Evolutionary conservation across 2,113 vertebrate genomes (phyloP), one percentile per base, ranked within the genome.

Genomic region (Collichthys lucidus): DNA sequence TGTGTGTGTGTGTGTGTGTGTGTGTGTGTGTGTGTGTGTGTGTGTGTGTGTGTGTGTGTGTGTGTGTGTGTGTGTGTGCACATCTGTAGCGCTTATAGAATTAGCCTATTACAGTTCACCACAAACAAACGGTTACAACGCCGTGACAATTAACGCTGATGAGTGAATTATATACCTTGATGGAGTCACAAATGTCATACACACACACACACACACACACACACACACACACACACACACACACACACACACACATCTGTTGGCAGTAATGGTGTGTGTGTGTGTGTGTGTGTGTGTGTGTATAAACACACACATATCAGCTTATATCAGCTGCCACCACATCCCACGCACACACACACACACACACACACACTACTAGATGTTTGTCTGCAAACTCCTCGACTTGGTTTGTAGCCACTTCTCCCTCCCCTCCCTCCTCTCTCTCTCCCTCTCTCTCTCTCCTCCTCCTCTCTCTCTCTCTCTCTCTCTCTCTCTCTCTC

Each of bases 401-500:
- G 68, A 80, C 56, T 70, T 82, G 46, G 78, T 61, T 73, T 67
- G 74, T 24, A 66, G 81, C 24, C 68, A 65, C 40, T 79, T 79
- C 69, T 66, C 63, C 62, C 49, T 26, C 68, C 59, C 61, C 52
- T 10, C n/a, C 3, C n/a, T 26, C 74, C 19, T n/a, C n/a, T n/a
- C n/a, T n/a, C n/a, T n/a, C n/a, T n/a, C n/a, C n/a, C n/a, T n/a
- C n/a, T n/a, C n/a, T n/a, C n/a, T n/a, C n/a, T n/a, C n/a, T n/a
- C n/a, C n/a, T n/a, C n/a, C n/a, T n/a, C 1, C 17, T 19, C 67
- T 22, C 8, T 17, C 46, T 46, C 16, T 4, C 56, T 61, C 40
- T n/a, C 74, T 67, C 71, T 59, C 65, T 3, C 74, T 12, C 86
- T 80, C 74, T 87, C 81, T 65, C 69, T 88, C 82, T 79, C 72